These are phyloP conservation scores for Metaphire vulgaris DNA, from an alignment of 1,140 invertebrate genomes.

Conservation along the genomic window DNA sequence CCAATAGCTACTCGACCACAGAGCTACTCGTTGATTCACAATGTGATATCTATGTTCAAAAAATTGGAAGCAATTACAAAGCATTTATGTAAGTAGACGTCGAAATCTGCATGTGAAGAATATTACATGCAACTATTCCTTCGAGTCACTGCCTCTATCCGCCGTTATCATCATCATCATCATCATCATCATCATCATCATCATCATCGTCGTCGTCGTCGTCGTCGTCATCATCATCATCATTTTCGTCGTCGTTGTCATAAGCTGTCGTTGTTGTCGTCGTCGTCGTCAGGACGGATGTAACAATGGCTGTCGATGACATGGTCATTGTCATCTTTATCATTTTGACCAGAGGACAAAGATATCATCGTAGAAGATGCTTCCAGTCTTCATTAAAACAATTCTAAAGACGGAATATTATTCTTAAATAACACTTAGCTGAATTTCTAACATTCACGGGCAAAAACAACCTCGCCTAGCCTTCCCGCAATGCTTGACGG, in stretches of 20 bases:
- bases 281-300: background rate
- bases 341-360: background rate
- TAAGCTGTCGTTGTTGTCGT: background rate
- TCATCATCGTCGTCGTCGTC: background rate
- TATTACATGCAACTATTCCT: too few relatives aligned
- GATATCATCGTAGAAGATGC: too few relatives aligned
- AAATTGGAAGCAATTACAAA: constrained; percentile 94
- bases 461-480: too few relatives aligned
- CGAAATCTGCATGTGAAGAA: too few relatives aligned
- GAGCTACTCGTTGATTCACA: constrained; percentile 93
- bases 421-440: too few relatives aligned
- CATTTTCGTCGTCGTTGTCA: background rate
- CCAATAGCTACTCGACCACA: constrained; percentile 82
- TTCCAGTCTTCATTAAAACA: too few relatives aligned
- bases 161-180: constrained; percentile 9
- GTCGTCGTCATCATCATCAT: background rate
- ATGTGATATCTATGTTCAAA: constrained; percentile 94
- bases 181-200: constrained; percentile 17
- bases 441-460: too few relatives aligned
- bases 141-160: too few relatives aligned
- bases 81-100: constrained; percentile 94
- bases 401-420: too few relatives aligned
- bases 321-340: background rate
- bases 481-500: too few relatives aligned
- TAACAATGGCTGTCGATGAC: background rate